phyloP scores from a whole-genome alignment of 1,140 invertebrate genomes.

The Zeugodacus cucurbitae region DNA sequence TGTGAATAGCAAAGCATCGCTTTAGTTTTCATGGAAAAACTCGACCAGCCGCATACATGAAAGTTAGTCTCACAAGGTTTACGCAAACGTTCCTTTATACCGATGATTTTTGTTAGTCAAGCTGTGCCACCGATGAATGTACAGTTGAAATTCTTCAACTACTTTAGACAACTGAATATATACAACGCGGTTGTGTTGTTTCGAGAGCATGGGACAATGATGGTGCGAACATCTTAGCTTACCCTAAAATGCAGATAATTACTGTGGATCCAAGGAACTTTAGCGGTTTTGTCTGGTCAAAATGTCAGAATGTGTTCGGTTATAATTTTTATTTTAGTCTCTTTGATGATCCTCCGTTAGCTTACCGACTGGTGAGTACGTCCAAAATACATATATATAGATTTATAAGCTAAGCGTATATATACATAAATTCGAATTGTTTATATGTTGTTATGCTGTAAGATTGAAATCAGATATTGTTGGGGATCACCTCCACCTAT shows the following conservation, averaged over 20 bases:
- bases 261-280: not conserved
- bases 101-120: not conserved
- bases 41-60: not conserved
- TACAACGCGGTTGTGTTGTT: not conserved
- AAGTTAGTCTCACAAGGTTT: not conserved
- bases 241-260: not conserved
- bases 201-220: not conserved
- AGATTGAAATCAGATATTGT: too few species aligned
- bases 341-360: not conserved
- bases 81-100: not conserved
- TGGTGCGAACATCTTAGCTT: not conserved
- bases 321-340: not conserved
- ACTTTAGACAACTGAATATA: not conserved
- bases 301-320: not conserved
- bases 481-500: too few species aligned
- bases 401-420: too few species aligned
- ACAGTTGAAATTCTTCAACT: not conserved
- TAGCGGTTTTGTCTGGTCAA: not conserved
- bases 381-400: too few species aligned
- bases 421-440: too few species aligned
- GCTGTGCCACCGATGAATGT: not conserved
- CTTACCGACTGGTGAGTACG: too few species aligned
- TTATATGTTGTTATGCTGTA: too few species aligned
- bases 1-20: not conserved
- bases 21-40: not conserved